phyloP scores from a whole-genome alignment of 1,140 invertebrate genomes.

The Drosophila miranda region DNA sequence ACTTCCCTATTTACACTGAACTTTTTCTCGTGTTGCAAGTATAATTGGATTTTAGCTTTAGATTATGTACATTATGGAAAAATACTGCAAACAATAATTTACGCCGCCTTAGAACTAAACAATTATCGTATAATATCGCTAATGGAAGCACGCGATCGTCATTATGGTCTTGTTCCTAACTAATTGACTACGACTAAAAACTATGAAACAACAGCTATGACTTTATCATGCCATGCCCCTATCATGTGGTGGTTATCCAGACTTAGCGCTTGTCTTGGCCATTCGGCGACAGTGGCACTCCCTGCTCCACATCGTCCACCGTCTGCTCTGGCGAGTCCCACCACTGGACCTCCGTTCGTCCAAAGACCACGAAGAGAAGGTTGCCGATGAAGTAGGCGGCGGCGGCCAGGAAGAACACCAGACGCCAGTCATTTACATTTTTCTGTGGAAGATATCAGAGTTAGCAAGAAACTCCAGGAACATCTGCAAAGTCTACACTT shows the following conservation, averaged over 20 bases:
- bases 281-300: slow-evolving; percentile 46
- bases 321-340: slow-evolving; percentile 85
- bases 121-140: slow-evolving; percentile 76
- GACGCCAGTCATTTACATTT: slow-evolving; percentile 85
- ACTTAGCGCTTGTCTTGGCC: slow-evolving; percentile 17
- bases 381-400: slow-evolving; percentile 88
- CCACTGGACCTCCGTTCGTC: slow-evolving; percentile 85
- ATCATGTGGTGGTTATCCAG: too few relatives aligned
- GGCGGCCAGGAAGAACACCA: slow-evolving; percentile 89
- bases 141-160: slow-evolving; percentile 77
- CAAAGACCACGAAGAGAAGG: slow-evolving; percentile 87
- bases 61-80: slow-evolving; percentile 64
- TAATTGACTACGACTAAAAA: slow-evolving; percentile 51
- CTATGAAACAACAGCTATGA: slow-evolving; percentile 60
- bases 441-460: slow-evolving; percentile 19
- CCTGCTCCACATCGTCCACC: slow-evolving; percentile 56
- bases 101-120: slow-evolving; percentile 63
- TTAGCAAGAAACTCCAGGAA: slow-evolving; percentile 1
- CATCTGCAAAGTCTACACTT: slow-evolving; percentile 36
- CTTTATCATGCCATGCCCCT: slow-evolving; percentile 15
- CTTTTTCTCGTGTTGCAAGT: slow-evolving; percentile 32
- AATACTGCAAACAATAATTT: slow-evolving; percentile 79
- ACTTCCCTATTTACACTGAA: slow-evolving; percentile 54
- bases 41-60: slow-evolving; percentile 37
- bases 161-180: slow-evolving; percentile 53